These are phyloP conservation scores for Escarpia spicata DNA, from an alignment of 2,888 invertebrate genomes.

Conservation along the genomic window DNA sequence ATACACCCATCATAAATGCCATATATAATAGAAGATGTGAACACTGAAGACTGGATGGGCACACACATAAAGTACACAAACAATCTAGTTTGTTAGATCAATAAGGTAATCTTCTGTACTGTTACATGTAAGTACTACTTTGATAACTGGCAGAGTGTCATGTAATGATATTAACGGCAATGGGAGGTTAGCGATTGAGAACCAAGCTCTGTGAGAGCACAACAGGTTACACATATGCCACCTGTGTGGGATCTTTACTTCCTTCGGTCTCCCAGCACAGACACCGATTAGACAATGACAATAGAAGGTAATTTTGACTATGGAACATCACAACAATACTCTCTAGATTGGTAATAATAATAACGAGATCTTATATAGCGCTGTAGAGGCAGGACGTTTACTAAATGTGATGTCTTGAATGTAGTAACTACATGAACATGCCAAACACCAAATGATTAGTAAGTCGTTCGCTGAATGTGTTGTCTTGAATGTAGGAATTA, in stretches of 20 bases:
- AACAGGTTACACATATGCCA: no score
- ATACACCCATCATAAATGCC: no score
- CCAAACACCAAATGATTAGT: neutral
- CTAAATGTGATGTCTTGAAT: neutral
- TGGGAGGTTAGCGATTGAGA: no score
- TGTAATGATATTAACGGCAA: no score
- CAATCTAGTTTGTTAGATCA: neutral
- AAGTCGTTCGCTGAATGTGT: no score
- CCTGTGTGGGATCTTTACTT: no score
- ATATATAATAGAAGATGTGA: neutral
- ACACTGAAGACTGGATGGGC: conserved; percentile 20
- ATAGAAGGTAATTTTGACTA: neutral
- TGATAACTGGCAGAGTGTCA: neutral
- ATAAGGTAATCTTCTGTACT: neutral
- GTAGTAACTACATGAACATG: neutral
- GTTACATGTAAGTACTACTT: neutral
- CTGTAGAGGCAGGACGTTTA: no score
- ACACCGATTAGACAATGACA: no score
- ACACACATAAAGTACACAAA: neutral
- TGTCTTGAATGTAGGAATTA: no score
- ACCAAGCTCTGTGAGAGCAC: no score
- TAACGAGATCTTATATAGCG: no score
- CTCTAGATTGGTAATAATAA: neutral
- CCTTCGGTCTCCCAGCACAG: no score
- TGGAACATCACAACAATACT: neutral